Evolutionary conservation across 2,797 vertebrate genomes (phyloP).

Genomic region (Anisognathus igniventris): DNA sequence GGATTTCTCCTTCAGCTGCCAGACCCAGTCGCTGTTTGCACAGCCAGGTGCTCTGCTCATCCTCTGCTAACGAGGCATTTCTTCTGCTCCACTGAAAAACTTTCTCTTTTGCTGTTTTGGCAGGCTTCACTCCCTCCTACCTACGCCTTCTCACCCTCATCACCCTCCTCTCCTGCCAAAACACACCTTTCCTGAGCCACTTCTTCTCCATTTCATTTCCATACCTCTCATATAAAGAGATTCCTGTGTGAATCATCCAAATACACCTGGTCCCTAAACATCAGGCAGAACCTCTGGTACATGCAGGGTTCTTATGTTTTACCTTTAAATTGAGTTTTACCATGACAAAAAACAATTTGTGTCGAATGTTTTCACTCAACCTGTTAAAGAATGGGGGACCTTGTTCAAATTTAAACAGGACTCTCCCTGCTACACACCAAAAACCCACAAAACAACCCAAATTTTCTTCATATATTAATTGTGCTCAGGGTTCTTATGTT

Average conservation of each 20-base stretch:
- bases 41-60: neutral
- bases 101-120: neutral
- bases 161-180: neutral
- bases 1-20: neutral
- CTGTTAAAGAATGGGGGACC: neutral
- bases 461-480: neutral
- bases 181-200: neutral
- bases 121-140: neutral
- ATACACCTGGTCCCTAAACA: neutral
- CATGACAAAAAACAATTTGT: neutral
- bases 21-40: accelerated
- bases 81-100: neutral
- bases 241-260: accelerated
- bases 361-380: neutral
- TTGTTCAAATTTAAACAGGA: neutral
- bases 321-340: neutral
- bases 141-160: neutral
- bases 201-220: neutral
- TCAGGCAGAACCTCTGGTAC: neutral
- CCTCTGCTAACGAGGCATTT: neutral
- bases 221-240: accelerated
- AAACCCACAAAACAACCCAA: accelerated
- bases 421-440: neutral
- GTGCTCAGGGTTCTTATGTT: neutral
- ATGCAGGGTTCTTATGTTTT: accelerated